A percentile compares a stretch with the other conserved stretches of the same genome.
These are phyloP conservation scores for Agonopterix heracliana DNA, from an alignment of 2,888 invertebrate species.

Conservation along the genomic window DNA sequence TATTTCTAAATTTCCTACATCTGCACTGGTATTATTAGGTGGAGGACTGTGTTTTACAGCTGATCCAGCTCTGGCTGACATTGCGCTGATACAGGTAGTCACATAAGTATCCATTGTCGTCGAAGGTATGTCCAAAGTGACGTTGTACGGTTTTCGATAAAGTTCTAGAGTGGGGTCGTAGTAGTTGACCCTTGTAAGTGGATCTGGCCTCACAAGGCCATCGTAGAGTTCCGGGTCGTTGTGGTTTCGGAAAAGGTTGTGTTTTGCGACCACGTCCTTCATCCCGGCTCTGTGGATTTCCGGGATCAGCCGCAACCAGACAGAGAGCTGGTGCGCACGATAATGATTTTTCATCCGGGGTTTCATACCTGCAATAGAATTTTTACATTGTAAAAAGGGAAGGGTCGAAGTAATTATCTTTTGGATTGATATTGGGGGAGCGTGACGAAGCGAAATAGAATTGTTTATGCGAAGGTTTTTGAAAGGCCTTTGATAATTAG, in stretches of 20 bases:
- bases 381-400: slow-evolving; percentile 36
- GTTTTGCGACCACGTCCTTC: slow-evolving; percentile 91
- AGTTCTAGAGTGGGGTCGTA: slow-evolving; percentile 79
- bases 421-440: slow-evolving; percentile 32
- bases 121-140: slow-evolving; percentile 67
- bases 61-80: slow-evolving; percentile 79
- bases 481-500: too few species aligned
- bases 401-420: slow-evolving; percentile 38
- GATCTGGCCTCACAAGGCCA: slow-evolving; percentile 90
- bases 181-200: slow-evolving; percentile 80
- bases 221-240: slow-evolving; percentile 93
- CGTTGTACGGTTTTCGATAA: slow-evolving; percentile 77
- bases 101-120: slow-evolving; percentile 79
- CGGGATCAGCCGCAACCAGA: slow-evolving; percentile 95
- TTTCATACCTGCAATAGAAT: slow-evolving; percentile 85
- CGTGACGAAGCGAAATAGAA: slow-evolving; percentile 26
- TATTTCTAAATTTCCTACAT: slow-evolving; percentile 86
- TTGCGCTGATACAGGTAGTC: slow-evolving; percentile 82
- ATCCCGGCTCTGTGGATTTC: slow-evolving; percentile 92
- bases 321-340: slow-evolving; percentile 96
- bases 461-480: background rate
- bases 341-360: slow-evolving; percentile 96
- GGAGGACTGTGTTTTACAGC: slow-evolving; percentile 59
- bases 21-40: slow-evolving; percentile 80
- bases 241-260: slow-evolving; percentile 94